Base-by-base conservation (phyloP, 2,888 invertebrate species). In the Tetragonula carbonaria region DNA sequence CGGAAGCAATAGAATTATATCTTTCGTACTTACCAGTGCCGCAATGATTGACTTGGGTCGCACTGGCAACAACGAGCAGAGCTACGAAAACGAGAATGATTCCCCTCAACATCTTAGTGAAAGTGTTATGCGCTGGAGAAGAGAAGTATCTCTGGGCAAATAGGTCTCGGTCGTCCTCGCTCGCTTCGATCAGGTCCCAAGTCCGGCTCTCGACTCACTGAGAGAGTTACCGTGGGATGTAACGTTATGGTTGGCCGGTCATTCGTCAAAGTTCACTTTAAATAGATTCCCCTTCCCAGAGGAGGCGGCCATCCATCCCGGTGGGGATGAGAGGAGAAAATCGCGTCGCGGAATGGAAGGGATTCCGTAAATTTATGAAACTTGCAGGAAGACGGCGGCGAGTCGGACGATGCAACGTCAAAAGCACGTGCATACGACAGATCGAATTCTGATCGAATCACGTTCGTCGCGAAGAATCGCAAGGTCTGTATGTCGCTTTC, bases 51-150 rank as follows among this genome's bases (percentile, higher is more conserved):
- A 92, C 92, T 74, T 85, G 13, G 5, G 93, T 93, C 14, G 92
- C 90, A 68, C 66, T 80, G 62, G 86, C 89, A 50, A 92, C 55
- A 51, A 80, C 87, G 75, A 87, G 72, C 66, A 93, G 85, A 78
- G 90, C 88, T 82, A 88, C 88, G 82, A 93, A 86, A 88, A 93
- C 89, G 82, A 93, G 84, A 72, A 90, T 23, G 79, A 89, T 91
- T 92, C 85, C 88, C 87, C 85, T 91, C 85, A 88, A 80, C 92
- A 92, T 87, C 90, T 86, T 80, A 89, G 92, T 91, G 92, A 92
- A 92, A 92, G 92, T 89, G 73, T 45, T 38, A 66, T 51, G 62
- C 74, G 28, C 74, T 71, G 57, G 72, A 8, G 45, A 45, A 45
- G 2, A 57, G 72, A 68, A 23, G 16, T 72, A 14, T 51, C 33